Percentiles rank a stretch among this genome's conserved stretches.
Evolutionary conservation across 2,797 vertebrate genomes (phyloP).

Genomic region (Malacoraja senta): DNA sequence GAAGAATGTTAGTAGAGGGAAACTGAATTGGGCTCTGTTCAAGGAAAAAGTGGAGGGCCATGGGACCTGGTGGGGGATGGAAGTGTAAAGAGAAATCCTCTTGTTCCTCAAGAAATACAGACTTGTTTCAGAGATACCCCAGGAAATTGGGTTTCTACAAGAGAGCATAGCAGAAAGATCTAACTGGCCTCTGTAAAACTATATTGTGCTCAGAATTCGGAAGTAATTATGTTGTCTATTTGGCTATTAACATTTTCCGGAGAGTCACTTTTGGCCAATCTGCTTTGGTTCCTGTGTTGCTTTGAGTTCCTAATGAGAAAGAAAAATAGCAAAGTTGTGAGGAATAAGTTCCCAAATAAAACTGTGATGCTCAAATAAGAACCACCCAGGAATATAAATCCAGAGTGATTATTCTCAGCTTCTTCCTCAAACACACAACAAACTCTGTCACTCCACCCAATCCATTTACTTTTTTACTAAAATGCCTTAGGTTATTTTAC

Average conservation of each 20-base stretch:
- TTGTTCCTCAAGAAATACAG: background rate
- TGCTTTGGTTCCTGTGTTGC: background rate
- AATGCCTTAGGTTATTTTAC: background rate
- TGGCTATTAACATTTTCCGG: background rate
- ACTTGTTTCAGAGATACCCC: background rate
- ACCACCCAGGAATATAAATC: background rate
- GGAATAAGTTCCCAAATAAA: background rate
- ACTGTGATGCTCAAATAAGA: background rate
- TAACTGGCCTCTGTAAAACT: background rate
- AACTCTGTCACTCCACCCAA: background rate
- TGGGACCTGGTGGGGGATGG: too few species aligned
- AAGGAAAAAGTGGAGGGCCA: too few species aligned
- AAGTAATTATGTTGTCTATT: background rate
- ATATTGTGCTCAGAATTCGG: background rate
- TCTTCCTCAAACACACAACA: background rate
- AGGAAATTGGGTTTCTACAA: background rate
- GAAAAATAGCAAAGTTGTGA: background rate
- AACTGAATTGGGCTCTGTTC: too few species aligned
- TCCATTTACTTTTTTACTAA: background rate
- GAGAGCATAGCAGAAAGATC: background rate
- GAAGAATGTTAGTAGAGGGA: too few species aligned
- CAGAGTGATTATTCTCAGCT: background rate
- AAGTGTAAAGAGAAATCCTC: background rate
- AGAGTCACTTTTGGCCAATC: background rate
- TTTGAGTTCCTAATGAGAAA: background rate